Evolutionary conservation across 2,797 vertebrate species (phyloP).

Genomic region (Pampus argenteus): DNA sequence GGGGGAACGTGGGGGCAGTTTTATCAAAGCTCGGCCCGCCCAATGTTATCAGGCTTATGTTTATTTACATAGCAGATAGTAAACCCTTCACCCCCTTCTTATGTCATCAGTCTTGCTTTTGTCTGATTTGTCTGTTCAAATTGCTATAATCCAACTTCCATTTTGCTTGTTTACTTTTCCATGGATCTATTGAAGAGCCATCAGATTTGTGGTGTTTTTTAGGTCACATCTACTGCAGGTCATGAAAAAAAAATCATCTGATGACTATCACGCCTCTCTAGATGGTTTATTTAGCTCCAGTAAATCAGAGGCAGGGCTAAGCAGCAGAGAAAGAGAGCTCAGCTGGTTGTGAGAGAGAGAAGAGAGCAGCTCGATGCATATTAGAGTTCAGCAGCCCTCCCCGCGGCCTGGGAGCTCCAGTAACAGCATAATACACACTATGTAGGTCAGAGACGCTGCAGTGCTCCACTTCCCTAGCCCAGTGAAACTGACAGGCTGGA

Average conservation of each 20-base stretch:
- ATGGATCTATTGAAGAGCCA: slow-evolving; percentile 34
- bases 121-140: slow-evolving; percentile 50
- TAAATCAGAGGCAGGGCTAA: slow-evolving; percentile 65
- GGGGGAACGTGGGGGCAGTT: slow-evolving; percentile 19
- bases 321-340: slow-evolving; percentile 63
- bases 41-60: slow-evolving; percentile 41
- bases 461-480: slow-evolving; percentile 83
- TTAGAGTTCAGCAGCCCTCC: slow-evolving; percentile 80
- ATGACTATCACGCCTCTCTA: slow-evolving; percentile 65
- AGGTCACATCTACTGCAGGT: slow-evolving; percentile 63
- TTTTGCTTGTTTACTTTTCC: slow-evolving; percentile 60
- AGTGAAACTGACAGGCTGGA: slow-evolving; percentile 83
- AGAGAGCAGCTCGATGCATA: slow-evolving; percentile 76
- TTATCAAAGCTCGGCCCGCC: slow-evolving; percentile 24
- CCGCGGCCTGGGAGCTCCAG: slow-evolving; percentile 78
- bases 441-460: slow-evolving; percentile 86
- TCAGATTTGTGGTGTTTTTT: slow-evolving; percentile 48
- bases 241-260: slow-evolving; percentile 74
- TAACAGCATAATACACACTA: slow-evolving; percentile 83
- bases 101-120: slow-evolving; percentile 52
- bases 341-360: slow-evolving; percentile 63
- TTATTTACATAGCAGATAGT: slow-evolving; percentile 48
- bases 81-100: not conserved
- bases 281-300: slow-evolving; percentile 75
- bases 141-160: slow-evolving; percentile 51